A percentile compares a stretch with the other conserved stretches of the same genome.
Conservation (phyloP, 2,113 vertebrate species). For the Tupaia tana region DNA sequence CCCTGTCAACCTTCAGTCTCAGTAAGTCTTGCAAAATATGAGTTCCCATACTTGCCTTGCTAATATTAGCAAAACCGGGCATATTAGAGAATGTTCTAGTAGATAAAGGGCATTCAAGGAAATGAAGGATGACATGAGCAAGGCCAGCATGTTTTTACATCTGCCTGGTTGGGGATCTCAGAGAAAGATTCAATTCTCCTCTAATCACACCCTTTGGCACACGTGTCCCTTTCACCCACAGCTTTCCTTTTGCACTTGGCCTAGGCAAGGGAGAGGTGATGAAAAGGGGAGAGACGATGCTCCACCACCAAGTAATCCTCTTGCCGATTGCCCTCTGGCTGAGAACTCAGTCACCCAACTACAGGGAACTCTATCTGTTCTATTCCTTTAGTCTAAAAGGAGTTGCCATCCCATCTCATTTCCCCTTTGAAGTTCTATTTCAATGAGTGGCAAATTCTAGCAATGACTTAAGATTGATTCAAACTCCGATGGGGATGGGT, state of each 20-base stretch:
- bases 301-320: conserved; percentile 65
- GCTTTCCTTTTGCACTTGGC: conserved; percentile 44
- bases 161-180: background rate
- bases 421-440: conserved; percentile 88
- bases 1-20: background rate
- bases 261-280: conserved; percentile 51
- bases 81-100: background rate
- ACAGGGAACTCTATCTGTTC: conserved; percentile 81
- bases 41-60: background rate
- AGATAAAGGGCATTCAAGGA: background rate
- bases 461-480: conserved; percentile 77
- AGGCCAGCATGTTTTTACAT: background rate
- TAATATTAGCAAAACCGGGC: background rate
- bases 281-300: conserved; percentile 75
- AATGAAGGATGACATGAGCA: background rate
- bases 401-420: conserved; percentile 75
- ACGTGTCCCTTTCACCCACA: background rate
- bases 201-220: background rate
- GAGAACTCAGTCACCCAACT: conserved; percentile 50
- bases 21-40: background rate
- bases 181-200: background rate
- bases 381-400: conserved; percentile 78
- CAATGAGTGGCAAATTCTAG: conserved; percentile 78
- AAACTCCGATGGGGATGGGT: conserved; percentile 64
- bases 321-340: conserved; percentile 66